phyloP scores from a whole-genome alignment of 2,113 vertebrate species.

The Archocentrus centrarchus region DNA sequence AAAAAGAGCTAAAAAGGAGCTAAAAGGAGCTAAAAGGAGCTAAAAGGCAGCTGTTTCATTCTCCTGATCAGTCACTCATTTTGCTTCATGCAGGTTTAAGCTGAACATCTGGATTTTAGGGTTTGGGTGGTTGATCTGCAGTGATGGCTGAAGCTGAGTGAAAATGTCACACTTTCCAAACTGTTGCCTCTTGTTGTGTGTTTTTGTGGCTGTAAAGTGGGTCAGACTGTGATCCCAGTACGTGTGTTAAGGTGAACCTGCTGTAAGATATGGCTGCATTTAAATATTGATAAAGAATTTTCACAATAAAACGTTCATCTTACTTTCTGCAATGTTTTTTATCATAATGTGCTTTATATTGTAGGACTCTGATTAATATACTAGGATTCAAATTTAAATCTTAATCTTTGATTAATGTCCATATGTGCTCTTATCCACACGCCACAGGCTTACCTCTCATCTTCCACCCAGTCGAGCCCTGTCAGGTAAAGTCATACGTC shows the following conservation, averaged over 20 bases:
- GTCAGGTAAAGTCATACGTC: slow-evolving; percentile 21
- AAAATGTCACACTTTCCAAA: slow-evolving; percentile 1
- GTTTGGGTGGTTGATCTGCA: accelerated
- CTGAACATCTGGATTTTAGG: background rate
- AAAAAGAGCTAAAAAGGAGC: background rate
- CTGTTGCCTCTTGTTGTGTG: slow-evolving; percentile 27
- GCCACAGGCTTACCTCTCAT: slow-evolving; percentile 45
- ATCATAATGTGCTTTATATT: slow-evolving; percentile 69
- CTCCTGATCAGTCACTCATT: background rate
- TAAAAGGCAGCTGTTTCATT: background rate
- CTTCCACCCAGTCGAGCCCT: slow-evolving; percentile 12
- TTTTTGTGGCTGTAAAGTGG: background rate
- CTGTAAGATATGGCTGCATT: background rate
- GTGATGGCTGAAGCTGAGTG: background rate
- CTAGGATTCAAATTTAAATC: background rate
- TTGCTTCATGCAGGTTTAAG: background rate
- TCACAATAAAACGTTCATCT: slow-evolving; percentile 2
- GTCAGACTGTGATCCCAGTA: too few species aligned
- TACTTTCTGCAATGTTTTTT: background rate
- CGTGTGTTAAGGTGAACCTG: background rate
- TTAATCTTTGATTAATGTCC: slow-evolving; percentile 11
- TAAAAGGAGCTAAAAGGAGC: too few species aligned
- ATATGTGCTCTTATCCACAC: slow-evolving; percentile 37
- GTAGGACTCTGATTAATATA: slow-evolving; percentile 34
- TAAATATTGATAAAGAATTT: background rate